Evolutionary conservation across 2,797 vertebrate species (phyloP).

Genomic region (Thunnus albacares): DNA sequence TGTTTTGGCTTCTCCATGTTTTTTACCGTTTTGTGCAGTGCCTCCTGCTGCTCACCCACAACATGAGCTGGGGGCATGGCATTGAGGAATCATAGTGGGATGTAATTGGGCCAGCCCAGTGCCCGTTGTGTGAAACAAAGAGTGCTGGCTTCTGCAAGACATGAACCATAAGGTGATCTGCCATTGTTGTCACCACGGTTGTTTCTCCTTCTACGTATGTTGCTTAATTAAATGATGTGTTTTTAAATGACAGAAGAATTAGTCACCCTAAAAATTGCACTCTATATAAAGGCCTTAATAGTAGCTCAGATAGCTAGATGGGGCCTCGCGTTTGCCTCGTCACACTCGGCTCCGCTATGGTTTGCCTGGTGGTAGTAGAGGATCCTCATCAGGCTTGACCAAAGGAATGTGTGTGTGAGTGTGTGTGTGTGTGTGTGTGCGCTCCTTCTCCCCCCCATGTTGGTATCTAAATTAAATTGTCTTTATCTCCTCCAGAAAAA

Average conservation of each 20-base stretch:
- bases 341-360: constrained; percentile 35
- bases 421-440: constrained; percentile 8
- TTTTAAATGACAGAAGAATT: background rate
- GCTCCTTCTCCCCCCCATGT: constrained; percentile 73
- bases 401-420: constrained; percentile 45
- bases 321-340: constrained; percentile 13
- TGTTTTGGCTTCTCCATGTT: too few species aligned
- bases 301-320: background rate
- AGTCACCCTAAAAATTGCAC: background rate
- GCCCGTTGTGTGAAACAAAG: too few species aligned
- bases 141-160: too few species aligned
- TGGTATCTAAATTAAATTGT: constrained; percentile 91
- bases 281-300: background rate
- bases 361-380: constrained; percentile 23
- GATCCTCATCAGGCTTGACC: constrained; percentile 71
- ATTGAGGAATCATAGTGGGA: too few species aligned
- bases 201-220: too few species aligned
- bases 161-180: too few species aligned
- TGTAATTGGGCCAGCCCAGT: too few species aligned
- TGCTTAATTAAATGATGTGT: background rate
- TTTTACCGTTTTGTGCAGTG: too few species aligned
- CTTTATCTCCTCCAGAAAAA: constrained; percentile 86
- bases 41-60: too few species aligned
- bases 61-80: too few species aligned
- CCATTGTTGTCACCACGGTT: too few species aligned